Base-by-base conservation (phyloP, 2,113 vertebrate genomes). In the Channa argus region DNA sequence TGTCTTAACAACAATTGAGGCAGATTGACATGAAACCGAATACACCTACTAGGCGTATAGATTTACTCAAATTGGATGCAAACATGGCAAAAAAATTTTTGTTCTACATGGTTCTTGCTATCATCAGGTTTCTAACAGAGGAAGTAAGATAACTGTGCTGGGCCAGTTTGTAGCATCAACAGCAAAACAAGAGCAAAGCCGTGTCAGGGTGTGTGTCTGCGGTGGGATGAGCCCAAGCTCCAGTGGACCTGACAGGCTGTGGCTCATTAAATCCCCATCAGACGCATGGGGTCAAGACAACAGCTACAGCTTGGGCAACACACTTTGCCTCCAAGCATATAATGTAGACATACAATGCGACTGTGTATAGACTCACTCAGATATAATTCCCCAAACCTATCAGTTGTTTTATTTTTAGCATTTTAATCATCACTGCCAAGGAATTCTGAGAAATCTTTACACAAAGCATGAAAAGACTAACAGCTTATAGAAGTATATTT, bases 261-360 rank as follows among this genome's bases (percentile, higher is more conserved):
- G 79, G 61, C 90, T 91, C 90, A 91, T 92, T 89, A 93, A 91
- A 86, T 77, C 74, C 62, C 65, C 82, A 39, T 87, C 89, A 88
- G 77, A 89, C 60, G 8, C 86, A 15, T 49, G 79, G 83, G 92
- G 88, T 90, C 88, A 89, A 82, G 74, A 86, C 77, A 83, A 82
- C 86, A 70, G 67, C 78, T 59, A 77, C 65, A 54, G 59, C 68
- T 63, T 52, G 5, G 50, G 54, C 62, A 36, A 73, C 75, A 45
- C 75, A 6, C 62, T 15, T 67, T 43, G 41, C 66, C 58, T 77
- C 63, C 49, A 50, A 38, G 54, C 3, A 34, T 51, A 54, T 63
- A 50, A 77, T 58, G 54, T 60, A 54, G 33, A 82, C 56, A 64
- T 78, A 85, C 62, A 62, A 3, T 58, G 24, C 3, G 11, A 45